phyloP scores from a whole-genome alignment of 2,888 invertebrate genomes.

The Sericinus montela region DNA sequence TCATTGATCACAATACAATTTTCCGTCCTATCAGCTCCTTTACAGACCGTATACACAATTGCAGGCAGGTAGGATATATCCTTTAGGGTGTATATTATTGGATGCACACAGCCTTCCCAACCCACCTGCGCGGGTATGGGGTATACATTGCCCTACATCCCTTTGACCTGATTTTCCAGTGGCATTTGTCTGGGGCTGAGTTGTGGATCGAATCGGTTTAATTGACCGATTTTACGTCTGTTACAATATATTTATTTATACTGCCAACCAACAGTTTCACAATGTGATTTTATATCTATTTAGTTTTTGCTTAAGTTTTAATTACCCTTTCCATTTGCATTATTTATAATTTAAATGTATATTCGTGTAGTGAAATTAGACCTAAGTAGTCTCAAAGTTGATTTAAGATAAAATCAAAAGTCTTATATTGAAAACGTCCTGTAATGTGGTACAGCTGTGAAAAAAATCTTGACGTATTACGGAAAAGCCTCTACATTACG shows the following conservation, averaged over 20 bases:
- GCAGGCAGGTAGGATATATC: constrained; percentile 25
- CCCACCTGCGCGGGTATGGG: constrained; percentile 36
- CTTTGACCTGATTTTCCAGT: constrained; percentile 48
- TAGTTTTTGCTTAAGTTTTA: too few species aligned
- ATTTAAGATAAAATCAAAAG: too few species aligned
- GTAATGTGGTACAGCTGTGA: not conserved
- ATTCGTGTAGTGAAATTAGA: too few species aligned
- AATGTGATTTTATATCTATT: too few species aligned
- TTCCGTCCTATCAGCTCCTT: constrained; percentile 49
- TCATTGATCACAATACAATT: constrained; percentile 48
- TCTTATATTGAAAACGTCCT: too few species aligned
- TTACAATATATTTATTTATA: constrained; percentile 17
- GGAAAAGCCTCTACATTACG: constrained; percentile 3
- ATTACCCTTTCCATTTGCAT: too few species aligned
- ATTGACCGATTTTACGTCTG: constrained; percentile 21
- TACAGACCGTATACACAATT: constrained; percentile 31
- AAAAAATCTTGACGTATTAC: not conserved
- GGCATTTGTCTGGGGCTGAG: constrained; percentile 27
- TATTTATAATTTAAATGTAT: too few species aligned
- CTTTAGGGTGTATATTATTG: constrained; percentile 42
- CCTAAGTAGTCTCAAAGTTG: too few species aligned
- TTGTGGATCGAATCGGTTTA: constrained; percentile 14
- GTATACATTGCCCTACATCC: constrained; percentile 38
- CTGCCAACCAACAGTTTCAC: too few species aligned
- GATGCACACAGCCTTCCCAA: constrained; percentile 52